These are phyloP conservation scores for Philopedon plagiatum DNA, from an alignment of 2,888 invertebrate genomes.

Conservation along the genomic window DNA sequence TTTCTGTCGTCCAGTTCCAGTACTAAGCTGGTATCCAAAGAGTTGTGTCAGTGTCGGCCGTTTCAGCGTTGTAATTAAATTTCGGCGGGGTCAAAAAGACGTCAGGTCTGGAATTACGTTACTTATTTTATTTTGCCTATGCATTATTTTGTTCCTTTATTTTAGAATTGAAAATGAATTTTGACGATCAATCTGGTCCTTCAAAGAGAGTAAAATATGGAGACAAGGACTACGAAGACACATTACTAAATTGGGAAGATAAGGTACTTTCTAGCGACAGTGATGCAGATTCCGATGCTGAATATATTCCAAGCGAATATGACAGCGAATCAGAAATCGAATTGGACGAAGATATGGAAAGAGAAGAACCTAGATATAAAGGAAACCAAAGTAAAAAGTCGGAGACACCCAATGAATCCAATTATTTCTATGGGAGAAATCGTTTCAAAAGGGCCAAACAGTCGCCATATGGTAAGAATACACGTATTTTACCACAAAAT, in stretches of 20 bases:
- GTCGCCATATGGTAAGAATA: conserved; percentile 5
- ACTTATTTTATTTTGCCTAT: background rate
- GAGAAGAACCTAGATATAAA: background rate
- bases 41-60: too few relatives aligned
- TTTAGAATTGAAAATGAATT: background rate
- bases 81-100: conserved; percentile 3
- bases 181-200: background rate
- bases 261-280: background rate
- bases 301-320: conserved; percentile 9
- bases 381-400: background rate
- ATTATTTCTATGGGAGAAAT: background rate
- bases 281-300: too few relatives aligned
- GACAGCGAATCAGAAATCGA: conserved; percentile 2
- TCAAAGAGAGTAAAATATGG: conserved; percentile 18
- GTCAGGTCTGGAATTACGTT: conserved; percentile 2
- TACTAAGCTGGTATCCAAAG: too few relatives aligned
- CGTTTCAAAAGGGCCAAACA: background rate
- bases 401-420: background rate
- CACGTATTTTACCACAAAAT: conserved; percentile 1
- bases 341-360: conserved; percentile 9
- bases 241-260: conserved; percentile 1
- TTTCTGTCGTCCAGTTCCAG: too few relatives aligned
- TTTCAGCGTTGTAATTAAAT: too few relatives aligned
- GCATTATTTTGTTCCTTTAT: background rate
- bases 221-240: conserved; percentile 5